A percentile compares a stretch with the other conserved stretches of the same genome.
Evolutionary conservation across 2,888 invertebrate species (phyloP).

Genomic region (Oxycera nigricornis): DNA sequence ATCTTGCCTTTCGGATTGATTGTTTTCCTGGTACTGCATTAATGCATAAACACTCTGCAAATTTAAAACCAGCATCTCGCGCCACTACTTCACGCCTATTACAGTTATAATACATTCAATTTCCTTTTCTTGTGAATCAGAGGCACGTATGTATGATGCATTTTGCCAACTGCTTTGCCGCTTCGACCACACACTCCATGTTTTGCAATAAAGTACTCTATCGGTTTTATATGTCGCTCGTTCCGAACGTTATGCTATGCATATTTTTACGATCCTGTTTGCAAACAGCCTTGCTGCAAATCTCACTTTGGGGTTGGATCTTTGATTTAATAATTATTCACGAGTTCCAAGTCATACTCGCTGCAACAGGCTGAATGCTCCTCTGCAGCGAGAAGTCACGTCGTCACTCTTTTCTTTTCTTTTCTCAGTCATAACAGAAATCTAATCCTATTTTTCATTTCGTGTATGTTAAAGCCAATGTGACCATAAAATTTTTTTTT

Average conservation of each 20-base stretch:
- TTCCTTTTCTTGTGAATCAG: background rate
- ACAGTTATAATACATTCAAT: background rate
- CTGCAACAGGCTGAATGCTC: no score
- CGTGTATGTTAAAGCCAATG: no score
- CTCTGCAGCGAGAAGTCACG: no score
- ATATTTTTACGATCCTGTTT: background rate
- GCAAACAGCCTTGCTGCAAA: background rate
- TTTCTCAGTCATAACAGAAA: no score
- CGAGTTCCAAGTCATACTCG: no score
- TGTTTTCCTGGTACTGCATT: no score
- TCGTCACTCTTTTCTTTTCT: no score
- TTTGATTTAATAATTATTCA: background rate
- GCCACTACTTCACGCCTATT: background rate
- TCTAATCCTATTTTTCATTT: no score
- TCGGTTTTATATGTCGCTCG: background rate
- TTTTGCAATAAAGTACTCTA: background rate
- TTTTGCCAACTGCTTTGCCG: background rate
- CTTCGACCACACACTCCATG: no score
- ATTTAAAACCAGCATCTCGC: background rate
- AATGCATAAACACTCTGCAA: no score
- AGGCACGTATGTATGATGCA: background rate
- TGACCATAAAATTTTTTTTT: no score
- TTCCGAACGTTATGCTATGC: background rate
- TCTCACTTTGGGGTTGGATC: background rate
- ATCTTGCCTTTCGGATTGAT: no score